A percentile compares a stretch with the other conserved stretches of the same genome.
These are phyloP conservation scores for Zaprionus nigranus DNA, from an alignment of 1,140 invertebrate species.

Conservation along the genomic window DNA sequence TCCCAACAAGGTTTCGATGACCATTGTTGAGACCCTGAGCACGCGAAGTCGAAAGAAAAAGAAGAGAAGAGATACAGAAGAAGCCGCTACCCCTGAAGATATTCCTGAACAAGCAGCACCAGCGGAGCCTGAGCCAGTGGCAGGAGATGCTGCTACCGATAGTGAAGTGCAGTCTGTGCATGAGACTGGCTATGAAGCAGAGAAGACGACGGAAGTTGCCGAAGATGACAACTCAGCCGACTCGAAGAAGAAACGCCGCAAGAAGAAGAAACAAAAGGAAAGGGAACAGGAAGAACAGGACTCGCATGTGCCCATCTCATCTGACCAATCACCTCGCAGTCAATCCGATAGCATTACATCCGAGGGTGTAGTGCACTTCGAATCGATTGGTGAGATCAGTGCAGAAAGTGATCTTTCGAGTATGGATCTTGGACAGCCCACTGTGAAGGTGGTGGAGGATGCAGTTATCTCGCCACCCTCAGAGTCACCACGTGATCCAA, in stretches of 20 bases:
- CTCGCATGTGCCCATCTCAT: constrained; percentile 79
- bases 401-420: constrained; percentile 76
- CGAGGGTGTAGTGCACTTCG: constrained; percentile 57
- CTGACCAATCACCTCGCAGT: constrained; percentile 52
- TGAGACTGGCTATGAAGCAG: constrained; percentile 86
- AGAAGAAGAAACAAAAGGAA: constrained; percentile 85
- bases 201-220: constrained; percentile 84
- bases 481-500: constrained; percentile 70
- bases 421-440: constrained; percentile 85
- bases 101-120: constrained; percentile 29
- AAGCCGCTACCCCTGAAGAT: constrained; percentile 39
- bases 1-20: constrained; percentile 71
- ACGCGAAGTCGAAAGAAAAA: constrained; percentile 84
- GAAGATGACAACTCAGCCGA: constrained; percentile 78
- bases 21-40: constrained; percentile 73
- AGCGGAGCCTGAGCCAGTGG: constrained; percentile 53
- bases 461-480: constrained; percentile 80
- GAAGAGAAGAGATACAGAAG: constrained; percentile 76
- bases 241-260: constrained; percentile 78
- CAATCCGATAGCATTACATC: constrained; percentile 47
- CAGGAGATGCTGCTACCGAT: constrained; percentile 41
- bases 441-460: constrained; percentile 89
- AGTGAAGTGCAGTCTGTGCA: constrained; percentile 53
- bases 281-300: constrained; percentile 85
- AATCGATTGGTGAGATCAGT: constrained; percentile 71